phyloP scores from a whole-genome alignment of 2,888 invertebrate species.

The Morpho achilles region DNA sequence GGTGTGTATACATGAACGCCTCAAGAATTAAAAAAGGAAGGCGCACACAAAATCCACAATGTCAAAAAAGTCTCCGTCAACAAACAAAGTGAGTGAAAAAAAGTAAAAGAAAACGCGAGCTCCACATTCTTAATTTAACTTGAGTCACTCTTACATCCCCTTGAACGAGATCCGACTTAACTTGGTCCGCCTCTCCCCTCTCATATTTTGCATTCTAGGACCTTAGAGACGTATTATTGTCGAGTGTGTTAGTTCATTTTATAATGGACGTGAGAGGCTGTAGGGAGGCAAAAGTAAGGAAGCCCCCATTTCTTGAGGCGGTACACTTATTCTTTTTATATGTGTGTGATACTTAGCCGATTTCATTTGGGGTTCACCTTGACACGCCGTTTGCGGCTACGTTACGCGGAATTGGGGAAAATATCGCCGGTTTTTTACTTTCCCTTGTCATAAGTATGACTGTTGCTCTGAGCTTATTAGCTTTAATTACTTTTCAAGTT shows the following conservation, averaged over 20 bases:
- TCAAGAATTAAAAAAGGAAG: constrained; percentile 65
- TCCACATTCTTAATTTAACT: constrained; percentile 80
- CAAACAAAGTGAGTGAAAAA: constrained; percentile 68
- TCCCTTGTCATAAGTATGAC: constrained; percentile 25
- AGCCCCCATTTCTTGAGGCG: constrained; percentile 68
- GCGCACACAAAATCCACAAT: constrained; percentile 69
- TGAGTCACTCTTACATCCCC: constrained; percentile 76
- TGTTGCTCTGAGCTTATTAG: constrained; percentile 24
- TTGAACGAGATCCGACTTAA: constrained; percentile 43
- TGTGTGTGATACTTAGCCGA: constrained; percentile 61
- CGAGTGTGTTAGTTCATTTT: constrained; percentile 38
- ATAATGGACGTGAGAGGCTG: constrained; percentile 51
- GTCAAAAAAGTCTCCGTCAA: constrained; percentile 75
- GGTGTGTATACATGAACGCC: constrained; percentile 66
- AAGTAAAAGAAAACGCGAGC: constrained; percentile 59
- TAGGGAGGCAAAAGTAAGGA: constrained; percentile 59
- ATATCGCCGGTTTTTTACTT: constrained; percentile 34
- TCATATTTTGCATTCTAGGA: neutral
- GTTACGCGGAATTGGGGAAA: constrained; percentile 45
- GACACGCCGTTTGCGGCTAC: constrained; percentile 69
- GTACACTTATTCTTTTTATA: constrained; percentile 48
- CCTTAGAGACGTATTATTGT: constrained; percentile 24
- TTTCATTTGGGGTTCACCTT: constrained; percentile 59
- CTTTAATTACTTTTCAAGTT: constrained; percentile 24
- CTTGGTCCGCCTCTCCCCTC: constrained; percentile 32